Conservation (phyloP, 2,888 invertebrate species). For the Eristalis intricaria region DNA sequence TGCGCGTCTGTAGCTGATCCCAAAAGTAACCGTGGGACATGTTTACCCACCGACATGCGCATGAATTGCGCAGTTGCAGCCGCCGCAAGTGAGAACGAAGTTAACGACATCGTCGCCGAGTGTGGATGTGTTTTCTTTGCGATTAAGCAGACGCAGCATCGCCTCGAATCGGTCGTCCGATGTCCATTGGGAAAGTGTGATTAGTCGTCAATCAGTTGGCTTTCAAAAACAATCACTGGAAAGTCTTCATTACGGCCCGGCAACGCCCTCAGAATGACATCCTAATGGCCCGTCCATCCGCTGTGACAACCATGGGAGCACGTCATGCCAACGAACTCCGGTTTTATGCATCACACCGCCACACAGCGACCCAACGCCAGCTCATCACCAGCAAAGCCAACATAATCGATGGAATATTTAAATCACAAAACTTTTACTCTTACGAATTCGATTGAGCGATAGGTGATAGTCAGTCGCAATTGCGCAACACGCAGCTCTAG, state of each 20-base stretch:
- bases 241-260: neutral
- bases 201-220: neutral
- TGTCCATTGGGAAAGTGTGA: neutral
- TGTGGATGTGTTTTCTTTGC: neutral
- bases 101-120: neutral
- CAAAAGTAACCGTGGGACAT: too few species aligned
- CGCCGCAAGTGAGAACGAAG: neutral
- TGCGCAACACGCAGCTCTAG: neutral
- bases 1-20: neutral
- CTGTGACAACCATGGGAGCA: neutral
- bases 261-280: neutral
- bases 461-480: constrained; percentile 25
- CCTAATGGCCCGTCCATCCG: neutral
- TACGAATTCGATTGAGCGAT: constrained; percentile 17
- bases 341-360: neutral
- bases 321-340: neutral
- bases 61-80: neutral
- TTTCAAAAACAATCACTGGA: neutral
- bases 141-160: neutral
- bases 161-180: neutral
- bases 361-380: neutral
- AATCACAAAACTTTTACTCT: constrained; percentile 52
- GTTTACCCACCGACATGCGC: neutral
- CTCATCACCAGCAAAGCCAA: constrained; percentile 19
- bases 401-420: constrained; percentile 39